These are phyloP conservation scores for Pangasius macronema DNA, from an alignment of 2,797 vertebrate genomes.

Conservation along the genomic window DNA sequence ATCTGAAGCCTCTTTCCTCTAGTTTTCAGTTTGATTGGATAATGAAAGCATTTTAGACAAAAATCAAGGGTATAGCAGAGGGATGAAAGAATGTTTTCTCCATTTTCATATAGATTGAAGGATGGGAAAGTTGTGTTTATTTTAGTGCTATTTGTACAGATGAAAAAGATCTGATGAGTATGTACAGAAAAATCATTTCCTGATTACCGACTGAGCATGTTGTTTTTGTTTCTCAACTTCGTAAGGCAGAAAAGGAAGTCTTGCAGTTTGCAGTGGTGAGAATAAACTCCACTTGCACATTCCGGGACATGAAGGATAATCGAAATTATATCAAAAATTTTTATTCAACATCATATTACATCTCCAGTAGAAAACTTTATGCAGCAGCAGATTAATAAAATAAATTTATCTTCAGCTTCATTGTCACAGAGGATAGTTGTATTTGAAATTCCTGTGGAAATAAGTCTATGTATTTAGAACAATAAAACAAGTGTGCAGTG, in stretches of 20 bases:
- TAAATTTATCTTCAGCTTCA: neutral
- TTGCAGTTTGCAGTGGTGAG: slow-evolving; percentile 44
- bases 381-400: neutral
- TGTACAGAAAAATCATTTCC: neutral
- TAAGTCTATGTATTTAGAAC: neutral
- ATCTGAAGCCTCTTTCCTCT: neutral
- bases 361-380: neutral
- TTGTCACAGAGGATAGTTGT: neutral
- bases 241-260: slow-evolving; percentile 47
- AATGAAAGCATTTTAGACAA: neutral
- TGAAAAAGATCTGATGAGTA: neutral
- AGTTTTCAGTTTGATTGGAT: neutral
- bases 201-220: slow-evolving; percentile 5
- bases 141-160: neutral
- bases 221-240: slow-evolving; percentile 23
- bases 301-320: too few relatives aligned
- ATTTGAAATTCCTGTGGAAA: neutral
- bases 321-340: too few relatives aligned
- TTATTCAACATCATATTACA: too few relatives aligned
- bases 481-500: neutral
- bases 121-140: too few relatives aligned
- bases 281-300: too few relatives aligned
- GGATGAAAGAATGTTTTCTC: neutral
- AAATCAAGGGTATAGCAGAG: too few relatives aligned
- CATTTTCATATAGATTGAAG: neutral